A percentile compares a stretch with the other conserved stretches of the same genome.
Evolutionary conservation across 1,140 invertebrate genomes (phyloP).

Genomic region (Popillia japonica): DNA sequence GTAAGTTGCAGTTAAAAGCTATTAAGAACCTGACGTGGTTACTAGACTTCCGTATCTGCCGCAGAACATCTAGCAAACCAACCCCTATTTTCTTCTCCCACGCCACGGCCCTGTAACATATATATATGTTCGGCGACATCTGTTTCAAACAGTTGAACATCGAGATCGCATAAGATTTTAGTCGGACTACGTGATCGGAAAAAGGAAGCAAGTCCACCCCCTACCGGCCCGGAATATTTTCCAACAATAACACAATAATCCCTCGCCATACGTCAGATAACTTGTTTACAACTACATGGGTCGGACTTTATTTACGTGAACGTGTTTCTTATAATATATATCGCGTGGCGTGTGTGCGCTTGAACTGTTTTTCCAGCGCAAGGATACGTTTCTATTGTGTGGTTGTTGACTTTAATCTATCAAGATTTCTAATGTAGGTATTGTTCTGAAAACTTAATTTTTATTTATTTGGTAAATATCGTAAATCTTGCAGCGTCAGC

Average conservation of each 20-base stretch:
- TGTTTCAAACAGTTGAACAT: slow-evolving; percentile 42
- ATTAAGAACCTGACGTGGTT: slow-evolving; percentile 13
- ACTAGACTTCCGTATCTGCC: background rate
- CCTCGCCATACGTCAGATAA: slow-evolving; percentile 40
- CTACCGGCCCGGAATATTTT: slow-evolving; percentile 40
- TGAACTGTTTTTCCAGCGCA: background rate
- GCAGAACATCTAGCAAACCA: background rate
- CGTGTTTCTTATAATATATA: background rate
- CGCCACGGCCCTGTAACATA: background rate
- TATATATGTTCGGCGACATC: slow-evolving; percentile 39
- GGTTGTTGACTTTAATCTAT: background rate
- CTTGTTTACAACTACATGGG: slow-evolving; percentile 40
- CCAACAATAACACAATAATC: slow-evolving; percentile 41
- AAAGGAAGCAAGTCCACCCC: slow-evolving; percentile 18
- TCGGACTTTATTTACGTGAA: slow-evolving; percentile 6
- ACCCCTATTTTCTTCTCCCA: background rate
- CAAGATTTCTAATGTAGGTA: background rate
- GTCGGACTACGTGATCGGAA: slow-evolving; percentile 40
- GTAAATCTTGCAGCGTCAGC: too few species aligned
- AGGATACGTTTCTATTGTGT: background rate
- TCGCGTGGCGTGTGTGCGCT: background rate
- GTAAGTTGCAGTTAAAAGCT: slow-evolving; percentile 8
- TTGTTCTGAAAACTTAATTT: background rate
- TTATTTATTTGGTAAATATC: background rate
- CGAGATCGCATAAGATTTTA: slow-evolving; percentile 40